Evolutionary conservation across 2,888 invertebrate genomes (phyloP), one percentile per base, ranked within the genome.

Genomic region (Caenorhabditis sinica): DNA sequence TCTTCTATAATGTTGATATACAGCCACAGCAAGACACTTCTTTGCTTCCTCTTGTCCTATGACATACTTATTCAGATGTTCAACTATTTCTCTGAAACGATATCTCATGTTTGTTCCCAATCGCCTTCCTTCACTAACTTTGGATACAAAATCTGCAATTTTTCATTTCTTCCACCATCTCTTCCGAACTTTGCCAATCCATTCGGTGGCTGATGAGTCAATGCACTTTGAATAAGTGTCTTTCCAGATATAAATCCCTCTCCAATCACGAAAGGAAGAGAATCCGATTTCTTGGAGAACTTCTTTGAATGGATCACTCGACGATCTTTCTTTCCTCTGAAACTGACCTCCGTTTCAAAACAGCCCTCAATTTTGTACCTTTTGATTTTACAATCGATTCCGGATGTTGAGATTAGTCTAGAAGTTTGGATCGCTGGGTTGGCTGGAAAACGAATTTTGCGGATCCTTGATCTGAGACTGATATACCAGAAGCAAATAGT

Each of bases 1-100:
- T 92, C 98, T 95, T 94, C 98, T 98, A 94, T 98, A 99, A 93
- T 99, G 98, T 94, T 98, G 98, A 94, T 99, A 99, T 0, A 99
- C 98, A 17, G 98, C 98, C 49, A 98, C 98, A 0, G 98, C 96
- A 45, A 99, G 94, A 51, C 97, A 97, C 94, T 97, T 98, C 94
- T 99, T 99, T 0, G 98, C 98, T 93, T 96, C 95, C 89, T 97
- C 82, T 53, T 88, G 88, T 3, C 88, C 88, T 20, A 88, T 66
- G 28, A 89, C 86, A 49, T 73, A 80, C 25, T 79, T 71, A 76
- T 98, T 96, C 88, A 99, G 94, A 94, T 96, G 98, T 92, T 97
- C 96, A 94, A 96, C 97, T 86, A 99, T 98, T 95, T 95, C 92
- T 81, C 92, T 89, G 75, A 81, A 82, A 63, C 15, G 15, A 2